Base-by-base conservation (phyloP, 2,113 vertebrate species). In the Tretioscincus oriximinensis region DNA sequence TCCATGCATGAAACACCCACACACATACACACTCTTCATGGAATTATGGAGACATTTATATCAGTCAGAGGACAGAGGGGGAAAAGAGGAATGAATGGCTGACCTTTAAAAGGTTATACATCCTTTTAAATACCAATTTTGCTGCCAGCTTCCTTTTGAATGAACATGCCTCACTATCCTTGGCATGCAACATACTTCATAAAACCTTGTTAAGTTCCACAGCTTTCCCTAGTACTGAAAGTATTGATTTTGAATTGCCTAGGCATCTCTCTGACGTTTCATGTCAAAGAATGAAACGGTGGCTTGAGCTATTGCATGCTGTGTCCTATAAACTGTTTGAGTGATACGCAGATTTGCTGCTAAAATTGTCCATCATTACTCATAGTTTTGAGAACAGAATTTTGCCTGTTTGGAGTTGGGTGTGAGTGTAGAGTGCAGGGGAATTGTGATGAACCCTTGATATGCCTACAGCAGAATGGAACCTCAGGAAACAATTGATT, bases 71-170 rank as follows among this genome's bases (percentile, higher is more conserved):
- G 79, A 86, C 90, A 86, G 21, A 74, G 26, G 83, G 90, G 85
- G 78, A 73, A 49, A 7, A 45, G 69, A 1, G 86, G 66, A 85
- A 90, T 84, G 22, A 90, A 89, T 83, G 83, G 63, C 41, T 88
- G 89, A 90, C 88, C 81, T 92, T 92, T 92, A 67, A 83, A 91
- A 93, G 83, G 77, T 89, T 90, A 91, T 86, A 83, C 41, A 82
- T 80, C 84, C 73, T 85, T 91, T 92, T 88, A 90, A 90, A 87
- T 87, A 77, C 61, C 78, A 84, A 86, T 86, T 88, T 84, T 84
- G 35, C 63, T 91, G 84, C 68, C 84, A 88, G 29, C 81, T 88
- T 87, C 83, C 74, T 70, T 93, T 85, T 81, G 77, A n/a, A n/a
- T 28, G 70, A 86, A 73, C 73, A 86, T 86, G 70, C 67, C 79